Evolutionary conservation across 2,888 invertebrate species (phyloP).

Genomic region (Chelonus formosanus): DNA sequence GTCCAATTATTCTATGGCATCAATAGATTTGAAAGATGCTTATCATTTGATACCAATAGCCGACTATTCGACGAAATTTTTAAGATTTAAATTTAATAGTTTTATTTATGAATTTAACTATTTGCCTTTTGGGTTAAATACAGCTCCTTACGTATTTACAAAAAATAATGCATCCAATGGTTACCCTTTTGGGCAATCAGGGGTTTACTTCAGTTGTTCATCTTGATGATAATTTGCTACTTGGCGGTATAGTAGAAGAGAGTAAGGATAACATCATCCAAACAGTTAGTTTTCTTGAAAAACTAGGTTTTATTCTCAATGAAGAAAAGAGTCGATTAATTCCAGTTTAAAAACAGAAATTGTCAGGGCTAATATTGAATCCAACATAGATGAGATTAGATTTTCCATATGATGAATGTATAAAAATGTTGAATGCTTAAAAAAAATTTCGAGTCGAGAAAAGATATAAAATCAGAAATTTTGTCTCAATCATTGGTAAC

Average conservation of each 20-base stretch:
- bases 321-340: conserved; percentile 17
- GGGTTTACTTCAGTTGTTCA: conserved; percentile 32
- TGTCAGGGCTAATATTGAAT: conserved; percentile 25
- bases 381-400: conserved; percentile 28
- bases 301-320: conserved; percentile 32
- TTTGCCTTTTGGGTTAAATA: conserved; percentile 2
- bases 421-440: conserved; percentile 1
- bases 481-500: conserved; percentile 22
- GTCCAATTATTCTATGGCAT: conserved; percentile 22
- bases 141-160: conserved; percentile 24
- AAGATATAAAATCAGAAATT: conserved; percentile 27
- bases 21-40: conserved; percentile 32
- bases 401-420: conserved; percentile 16
- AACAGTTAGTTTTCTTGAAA: conserved; percentile 13
- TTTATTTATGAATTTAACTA: conserved; percentile 25
- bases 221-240: conserved; percentile 30
- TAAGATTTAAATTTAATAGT: conserved; percentile 21
- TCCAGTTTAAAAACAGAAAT: background rate
- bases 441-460: conserved; percentile 15
- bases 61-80: conserved; percentile 17
- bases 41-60: conserved; percentile 26
- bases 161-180: conserved; percentile 30
- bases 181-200: conserved; percentile 18
- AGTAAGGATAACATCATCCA: conserved; percentile 16
- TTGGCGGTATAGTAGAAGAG: conserved; percentile 16